phyloP scores from a whole-genome alignment of 2,113 vertebrate species.

The rat (Rattus norvegicus) region DNA sequence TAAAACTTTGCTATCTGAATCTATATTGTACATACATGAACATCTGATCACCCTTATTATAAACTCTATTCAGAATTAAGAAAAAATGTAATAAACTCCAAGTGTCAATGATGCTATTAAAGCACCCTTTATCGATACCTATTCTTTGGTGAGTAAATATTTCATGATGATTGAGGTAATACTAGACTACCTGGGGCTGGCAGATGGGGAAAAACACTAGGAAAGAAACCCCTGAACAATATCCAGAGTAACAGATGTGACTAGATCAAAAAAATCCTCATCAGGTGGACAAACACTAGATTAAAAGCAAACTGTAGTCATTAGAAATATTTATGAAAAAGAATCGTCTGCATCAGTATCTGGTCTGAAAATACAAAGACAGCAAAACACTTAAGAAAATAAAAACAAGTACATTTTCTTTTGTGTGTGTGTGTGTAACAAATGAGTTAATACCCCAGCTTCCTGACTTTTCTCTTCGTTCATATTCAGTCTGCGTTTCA shows the following conservation, averaged over 20 bases:
- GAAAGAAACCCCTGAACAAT: constrained; percentile 91
- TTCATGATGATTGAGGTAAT: background rate
- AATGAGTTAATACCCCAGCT: background rate
- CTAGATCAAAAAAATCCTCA: constrained; percentile 98
- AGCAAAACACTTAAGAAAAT: background rate
- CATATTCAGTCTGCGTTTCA: background rate
- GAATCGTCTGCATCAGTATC: background rate
- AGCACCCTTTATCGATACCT: constrained; percentile 12
- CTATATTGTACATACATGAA: background rate
- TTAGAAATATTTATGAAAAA: constrained; percentile 48
- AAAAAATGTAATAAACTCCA: background rate
- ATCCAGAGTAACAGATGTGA: constrained; percentile 97
- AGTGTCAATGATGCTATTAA: constrained; percentile 1
- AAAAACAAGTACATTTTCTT: background rate
- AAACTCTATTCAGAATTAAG: background rate
- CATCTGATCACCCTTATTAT: constrained; percentile 20
- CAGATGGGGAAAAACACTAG: background rate
- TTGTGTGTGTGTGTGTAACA: background rate
- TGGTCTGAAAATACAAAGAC: background rate
- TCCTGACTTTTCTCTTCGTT: constrained; percentile 8
- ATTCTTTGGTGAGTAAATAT: constrained; percentile 31
- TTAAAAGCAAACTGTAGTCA: constrained; percentile 46
- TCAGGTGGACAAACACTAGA: constrained; percentile 97
- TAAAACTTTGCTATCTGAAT: background rate
- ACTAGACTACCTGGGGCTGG: background rate